Evolutionary conservation across 1,140 invertebrate species (phyloP), one percentile per base, ranked within the genome.

Genomic region (Drosophila parabipectinata): DNA sequence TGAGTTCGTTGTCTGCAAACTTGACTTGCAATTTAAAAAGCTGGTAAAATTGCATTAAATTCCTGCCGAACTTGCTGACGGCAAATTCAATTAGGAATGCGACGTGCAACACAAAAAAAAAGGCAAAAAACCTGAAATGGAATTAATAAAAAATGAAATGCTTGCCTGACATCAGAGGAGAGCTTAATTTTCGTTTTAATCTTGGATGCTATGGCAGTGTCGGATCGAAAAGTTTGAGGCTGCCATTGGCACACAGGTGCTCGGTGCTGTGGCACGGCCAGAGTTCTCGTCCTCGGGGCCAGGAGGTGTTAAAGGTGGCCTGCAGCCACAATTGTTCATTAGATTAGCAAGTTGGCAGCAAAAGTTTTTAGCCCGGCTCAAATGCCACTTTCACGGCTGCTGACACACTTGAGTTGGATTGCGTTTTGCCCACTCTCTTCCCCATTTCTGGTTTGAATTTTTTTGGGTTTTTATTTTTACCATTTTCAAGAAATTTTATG

Each of bases 301-400:
- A 26, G 47, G 59, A 69, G 57, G 64, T 87, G 82, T 75, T 87
- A 74, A 77, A 81, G 82, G 77, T 69, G 72, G 59, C 71, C 59
- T 67, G 82, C 83, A 69, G 69, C 80, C 83, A 87, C 82, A 88
- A 87, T 87, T 87, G 82, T 87, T 87, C 82, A 87, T 87, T 87
- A 88, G 82, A 87, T 87, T 88, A 87, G 82, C 82, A 87, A 88
- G 82, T 87, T 87, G 74, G 39, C 45, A 74, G 53, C 53, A 74
- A 88, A 87, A 87, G 79, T 87, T 85, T 80, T 66, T 32, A 47
- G 69, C 72, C 72, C 47, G 71, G 78, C 83, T 88, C 79, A 85
- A 85, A 82, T 87, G 83, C 83, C 82, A 87, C 82, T 87, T 88
- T 87, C 78, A 85, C 83, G 83, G 78, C 78, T 85, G 82, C 71